Evolutionary conservation across 2,797 vertebrate genomes (phyloP).

Genomic region (Anabacerthia variegaticeps): DNA sequence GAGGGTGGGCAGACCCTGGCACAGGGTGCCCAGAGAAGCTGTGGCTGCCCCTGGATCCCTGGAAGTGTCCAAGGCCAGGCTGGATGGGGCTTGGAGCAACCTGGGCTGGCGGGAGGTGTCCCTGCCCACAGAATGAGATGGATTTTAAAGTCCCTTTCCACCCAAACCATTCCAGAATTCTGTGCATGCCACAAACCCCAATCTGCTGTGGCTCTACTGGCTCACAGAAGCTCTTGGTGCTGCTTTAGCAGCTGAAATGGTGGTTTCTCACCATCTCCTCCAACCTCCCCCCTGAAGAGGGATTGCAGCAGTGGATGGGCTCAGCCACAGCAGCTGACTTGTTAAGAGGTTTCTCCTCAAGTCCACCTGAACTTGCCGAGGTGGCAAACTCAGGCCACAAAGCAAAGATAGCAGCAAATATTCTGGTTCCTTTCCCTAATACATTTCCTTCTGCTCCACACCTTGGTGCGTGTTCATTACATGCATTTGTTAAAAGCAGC

Average conservation of each 20-base stretch:
- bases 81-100: neutral
- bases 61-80: neutral
- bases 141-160: neutral
- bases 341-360: neutral
- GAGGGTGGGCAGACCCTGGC: neutral
- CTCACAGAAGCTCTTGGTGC: neutral
- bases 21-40: neutral
- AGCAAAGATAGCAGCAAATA: neutral
- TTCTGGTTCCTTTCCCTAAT: neutral
- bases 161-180: neutral
- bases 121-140: neutral
- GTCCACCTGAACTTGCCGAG: neutral
- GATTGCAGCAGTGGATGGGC: neutral
- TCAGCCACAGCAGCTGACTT: neutral
- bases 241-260: neutral
- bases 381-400: neutral
- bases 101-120: neutral
- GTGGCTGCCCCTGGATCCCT: neutral
- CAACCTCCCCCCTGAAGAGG: neutral
- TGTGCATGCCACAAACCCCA: neutral
- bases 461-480: too few species aligned
- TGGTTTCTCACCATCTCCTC: neutral
- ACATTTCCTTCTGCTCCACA: accelerated
- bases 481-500: accelerated
- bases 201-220: neutral